Evolutionary conservation across 2,797 vertebrate species (phyloP).

Genomic region (Propithecus perrieri): DNA sequence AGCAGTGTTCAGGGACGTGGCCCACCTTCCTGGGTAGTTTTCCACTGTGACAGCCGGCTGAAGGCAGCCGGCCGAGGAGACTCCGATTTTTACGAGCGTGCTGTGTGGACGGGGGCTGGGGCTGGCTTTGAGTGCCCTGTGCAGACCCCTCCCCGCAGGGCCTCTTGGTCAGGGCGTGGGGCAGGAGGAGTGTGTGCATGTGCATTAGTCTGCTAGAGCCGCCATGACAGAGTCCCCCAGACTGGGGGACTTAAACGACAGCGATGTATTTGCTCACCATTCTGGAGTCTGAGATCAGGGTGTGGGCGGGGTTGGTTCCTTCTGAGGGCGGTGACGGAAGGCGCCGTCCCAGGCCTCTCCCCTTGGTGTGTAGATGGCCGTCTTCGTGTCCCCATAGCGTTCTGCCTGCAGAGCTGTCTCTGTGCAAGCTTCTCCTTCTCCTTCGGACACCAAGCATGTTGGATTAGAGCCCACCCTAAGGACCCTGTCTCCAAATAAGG

Average conservation of each 20-base stretch:
- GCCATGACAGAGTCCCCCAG: fast-evolving
- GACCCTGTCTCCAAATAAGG: not conserved
- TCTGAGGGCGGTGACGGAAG: not conserved
- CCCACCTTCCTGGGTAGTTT: constrained; percentile 85
- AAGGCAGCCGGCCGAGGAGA: constrained; percentile 63
- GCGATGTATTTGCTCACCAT: not conserved
- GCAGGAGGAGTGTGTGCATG: fast-evolving
- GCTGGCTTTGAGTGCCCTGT: not conserved
- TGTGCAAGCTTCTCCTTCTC: too few relatives aligned
- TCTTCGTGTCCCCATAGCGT: fast-evolving
- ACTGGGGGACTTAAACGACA: not conserved
- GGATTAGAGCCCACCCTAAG: not conserved
- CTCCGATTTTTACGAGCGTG: not conserved
- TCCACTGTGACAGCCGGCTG: constrained; percentile 80
- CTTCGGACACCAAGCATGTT: fast-evolving
- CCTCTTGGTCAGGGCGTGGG: not conserved
- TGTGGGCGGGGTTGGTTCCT: fast-evolving
- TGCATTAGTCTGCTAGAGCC: fast-evolving
- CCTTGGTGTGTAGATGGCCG: not conserved
- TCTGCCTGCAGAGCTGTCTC: fast-evolving
- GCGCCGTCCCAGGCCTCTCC: not conserved
- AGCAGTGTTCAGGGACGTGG: constrained; percentile 83
- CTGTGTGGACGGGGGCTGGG: not conserved
- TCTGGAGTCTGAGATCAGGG: not conserved
- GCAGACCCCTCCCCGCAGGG: not conserved